Evolutionary conservation across 2,797 vertebrate species (phyloP), one percentile per base, ranked within the genome.

Genomic region (Amazona ochrocephala): DNA sequence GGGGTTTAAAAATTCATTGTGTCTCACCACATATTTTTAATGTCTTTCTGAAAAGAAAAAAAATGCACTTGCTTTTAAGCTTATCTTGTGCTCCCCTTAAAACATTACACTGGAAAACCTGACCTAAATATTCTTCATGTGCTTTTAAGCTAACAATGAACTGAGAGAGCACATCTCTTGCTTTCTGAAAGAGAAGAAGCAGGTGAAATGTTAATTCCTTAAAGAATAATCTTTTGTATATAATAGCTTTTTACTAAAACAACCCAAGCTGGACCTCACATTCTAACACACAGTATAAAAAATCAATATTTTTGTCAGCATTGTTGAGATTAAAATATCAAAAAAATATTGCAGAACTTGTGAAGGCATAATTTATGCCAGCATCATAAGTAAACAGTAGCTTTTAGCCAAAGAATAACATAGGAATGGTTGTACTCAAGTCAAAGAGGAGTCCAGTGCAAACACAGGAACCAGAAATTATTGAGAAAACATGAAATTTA

Each of bases 181-280:
- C 56, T 83, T 96, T 65, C 56, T 94, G 66, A 91, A 91, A 44
- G 47, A 83, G n/a, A 96, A 75, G 22, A 77, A 95, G 14, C 24
- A 75, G n/a, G 50, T 76, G 50, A 82, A 75, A 89, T 27, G 85
- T 10, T 62, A 91, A 92, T 60, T 93, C 81, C 47, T 96, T 42
- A 62, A 89, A 95, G 47, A 96, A 44, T 74, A 79, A 60, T 45
- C 60, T 79, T 91, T 84, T 84, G 27, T 34, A 5, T 34, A 47
- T 47, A 58, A 87, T 88, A 64, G 67, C 10, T 77, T 93, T 95
- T 93, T 92, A 62, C 64, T 82, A 71, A 39, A 93, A 86, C 37
- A 68, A 97, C 19, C 42, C 62, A 85, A 95, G 42, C 27, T 96
- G 89, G 18, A 48, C 4, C 32, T 94, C 90, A 81, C 13, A 48